A percentile compares a stretch with the other conserved stretches of the same genome.
These are phyloP conservation scores for Metallyticus violacea DNA, from an alignment of 2,888 invertebrate species.

Conservation along the genomic window DNA sequence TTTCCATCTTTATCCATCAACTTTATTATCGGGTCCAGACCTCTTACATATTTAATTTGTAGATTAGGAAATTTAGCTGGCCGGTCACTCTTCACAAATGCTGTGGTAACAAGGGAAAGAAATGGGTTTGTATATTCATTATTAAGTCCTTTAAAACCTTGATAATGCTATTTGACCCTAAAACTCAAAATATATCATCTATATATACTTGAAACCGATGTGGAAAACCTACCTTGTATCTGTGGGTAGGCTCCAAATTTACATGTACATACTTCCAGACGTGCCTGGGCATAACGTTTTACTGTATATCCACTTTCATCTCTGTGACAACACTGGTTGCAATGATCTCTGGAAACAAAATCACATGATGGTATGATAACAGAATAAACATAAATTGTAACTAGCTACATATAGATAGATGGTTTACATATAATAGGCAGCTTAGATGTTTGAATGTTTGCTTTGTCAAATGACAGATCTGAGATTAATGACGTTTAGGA, in stretches of 20 bases:
- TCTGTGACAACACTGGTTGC: conserved; percentile 76
- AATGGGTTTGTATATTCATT: background rate
- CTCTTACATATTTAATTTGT: conserved; percentile 87
- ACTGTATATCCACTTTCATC: conserved; percentile 63
- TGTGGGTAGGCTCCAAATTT: conserved; percentile 98
- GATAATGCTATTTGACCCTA: background rate
- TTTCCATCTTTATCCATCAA: conserved; percentile 81
- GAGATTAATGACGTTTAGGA: no score
- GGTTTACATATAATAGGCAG: no score
- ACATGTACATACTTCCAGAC: conserved; percentile 95
- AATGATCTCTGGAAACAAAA: conserved; percentile 55
- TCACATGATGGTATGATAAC: background rate
- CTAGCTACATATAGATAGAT: background rate
- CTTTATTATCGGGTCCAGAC: conserved; percentile 91
- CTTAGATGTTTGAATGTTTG: no score
- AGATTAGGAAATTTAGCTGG: conserved; percentile 89
- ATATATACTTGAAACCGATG: no score
- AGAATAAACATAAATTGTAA: background rate
- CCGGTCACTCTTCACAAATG: conserved; percentile 92
- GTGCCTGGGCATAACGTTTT: conserved; percentile 85
- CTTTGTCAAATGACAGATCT: no score
- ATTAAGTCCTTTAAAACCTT: background rate
- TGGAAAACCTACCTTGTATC: conserved; percentile 67
- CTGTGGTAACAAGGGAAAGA: conserved; percentile 54
- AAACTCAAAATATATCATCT: background rate